Evolutionary conservation across 2,888 invertebrate genomes (phyloP).

Genomic region (Meta bourneti): DNA sequence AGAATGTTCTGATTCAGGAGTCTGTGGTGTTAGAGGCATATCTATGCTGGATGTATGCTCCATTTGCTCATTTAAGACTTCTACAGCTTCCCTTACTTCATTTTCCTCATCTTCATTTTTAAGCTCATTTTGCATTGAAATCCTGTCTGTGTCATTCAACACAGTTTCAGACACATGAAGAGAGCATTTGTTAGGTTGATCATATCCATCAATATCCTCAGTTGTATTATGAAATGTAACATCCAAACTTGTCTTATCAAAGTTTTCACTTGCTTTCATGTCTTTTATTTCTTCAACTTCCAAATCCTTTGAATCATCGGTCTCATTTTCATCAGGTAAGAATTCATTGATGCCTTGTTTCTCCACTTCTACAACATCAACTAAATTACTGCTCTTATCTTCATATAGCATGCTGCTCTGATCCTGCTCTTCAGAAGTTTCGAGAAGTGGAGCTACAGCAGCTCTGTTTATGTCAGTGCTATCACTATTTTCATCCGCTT

Average conservation of each 20-base stretch:
- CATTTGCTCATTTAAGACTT: slow-evolving; percentile 73
- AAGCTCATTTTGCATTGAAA: slow-evolving; percentile 64
- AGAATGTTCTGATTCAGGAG: slow-evolving; percentile 73
- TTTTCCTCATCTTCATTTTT: slow-evolving; percentile 69
- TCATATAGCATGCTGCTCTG: slow-evolving; percentile 21
- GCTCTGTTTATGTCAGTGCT: slow-evolving; percentile 45
- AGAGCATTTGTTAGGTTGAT: neutral
- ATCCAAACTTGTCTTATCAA: slow-evolving; percentile 32
- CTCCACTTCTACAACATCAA: slow-evolving; percentile 11
- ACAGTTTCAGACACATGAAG: slow-evolving; percentile 37
- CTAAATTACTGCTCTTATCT: slow-evolving; percentile 23
- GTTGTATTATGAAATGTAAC: slow-evolving; percentile 35
- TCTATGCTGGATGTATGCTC: slow-evolving; percentile 64
- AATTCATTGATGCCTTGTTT: slow-evolving; percentile 16
- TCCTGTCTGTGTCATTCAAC: slow-evolving; percentile 17
- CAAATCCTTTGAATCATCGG: slow-evolving; percentile 34
- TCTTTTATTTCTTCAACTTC: slow-evolving; percentile 24
- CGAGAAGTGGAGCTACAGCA: slow-evolving; percentile 56
- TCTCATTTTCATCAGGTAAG: slow-evolving; percentile 17
- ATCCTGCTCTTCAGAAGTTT: slow-evolving; percentile 31
- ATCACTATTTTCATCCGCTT: neutral
- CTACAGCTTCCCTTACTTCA: slow-evolving; percentile 73
- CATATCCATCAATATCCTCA: slow-evolving; percentile 25
- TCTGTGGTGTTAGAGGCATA: slow-evolving; percentile 75
- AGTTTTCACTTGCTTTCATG: slow-evolving; percentile 19